phyloP scores from a whole-genome alignment of 1,140 invertebrate species.

The Euborellia annulipes region DNA sequence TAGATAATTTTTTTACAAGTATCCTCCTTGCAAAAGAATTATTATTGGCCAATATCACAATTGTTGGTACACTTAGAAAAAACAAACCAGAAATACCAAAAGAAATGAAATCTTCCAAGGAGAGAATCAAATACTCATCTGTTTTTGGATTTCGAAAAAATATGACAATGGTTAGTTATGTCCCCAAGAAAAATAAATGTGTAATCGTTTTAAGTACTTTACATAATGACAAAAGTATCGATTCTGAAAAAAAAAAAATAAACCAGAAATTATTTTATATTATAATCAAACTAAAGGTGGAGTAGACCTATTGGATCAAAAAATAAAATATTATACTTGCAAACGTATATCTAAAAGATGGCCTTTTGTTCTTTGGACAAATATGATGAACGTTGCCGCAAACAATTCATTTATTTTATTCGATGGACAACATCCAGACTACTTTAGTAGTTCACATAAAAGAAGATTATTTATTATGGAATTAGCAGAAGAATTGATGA shows the following conservation, averaged over 20 bases:
- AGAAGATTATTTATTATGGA: no score
- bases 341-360: slow-evolving; percentile 2
- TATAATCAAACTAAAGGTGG: slow-evolving; percentile 30
- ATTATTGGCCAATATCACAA: slow-evolving; percentile 14
- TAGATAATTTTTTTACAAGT: slow-evolving; percentile 23
- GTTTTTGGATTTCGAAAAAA: slow-evolving; percentile 12
- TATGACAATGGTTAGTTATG: slow-evolving; percentile 10
- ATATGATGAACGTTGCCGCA: slow-evolving; percentile 3
- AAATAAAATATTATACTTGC: slow-evolving; percentile 1
- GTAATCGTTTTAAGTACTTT: slow-evolving; percentile 11
- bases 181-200: slow-evolving; percentile 13
- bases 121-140: slow-evolving; percentile 9
- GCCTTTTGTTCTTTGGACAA: slow-evolving; percentile 1
- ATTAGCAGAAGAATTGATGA: no score
- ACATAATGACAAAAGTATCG: slow-evolving; percentile 8
- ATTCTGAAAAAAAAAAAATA: slow-evolving; percentile 12
- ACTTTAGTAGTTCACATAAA: no score
- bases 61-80: slow-evolving; percentile 19
- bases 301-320: slow-evolving; percentile 28
- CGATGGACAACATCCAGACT: neutral
- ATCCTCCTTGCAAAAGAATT: slow-evolving; percentile 13
- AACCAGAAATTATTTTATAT: slow-evolving; percentile 23
- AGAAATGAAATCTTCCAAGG: slow-evolving; percentile 13
- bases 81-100: slow-evolving; percentile 18
- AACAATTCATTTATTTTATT: slow-evolving; percentile 6